Conservation (phyloP, 1,140 invertebrate genomes). For the Diprion similis region DNA sequence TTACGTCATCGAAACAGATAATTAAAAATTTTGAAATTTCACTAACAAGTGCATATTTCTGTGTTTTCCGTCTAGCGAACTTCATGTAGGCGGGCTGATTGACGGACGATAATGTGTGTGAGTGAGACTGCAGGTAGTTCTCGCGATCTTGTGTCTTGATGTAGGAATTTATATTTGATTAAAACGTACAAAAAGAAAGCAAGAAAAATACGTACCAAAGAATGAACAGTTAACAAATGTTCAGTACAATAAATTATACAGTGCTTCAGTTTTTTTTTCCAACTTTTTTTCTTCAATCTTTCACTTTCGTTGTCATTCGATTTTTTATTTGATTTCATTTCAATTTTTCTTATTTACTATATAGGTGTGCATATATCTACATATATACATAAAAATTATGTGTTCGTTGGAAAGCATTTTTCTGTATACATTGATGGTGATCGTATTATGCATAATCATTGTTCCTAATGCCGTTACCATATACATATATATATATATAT, state of each 20-base stretch:
- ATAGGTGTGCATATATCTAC: neutral
- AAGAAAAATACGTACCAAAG: neutral
- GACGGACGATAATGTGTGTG: constrained; percentile 64
- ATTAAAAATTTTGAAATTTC: neutral
- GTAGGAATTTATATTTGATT: neutral
- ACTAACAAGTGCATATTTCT: constrained; percentile 51
- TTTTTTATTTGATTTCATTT: neutral
- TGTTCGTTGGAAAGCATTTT: neutral
- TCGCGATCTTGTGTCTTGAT: neutral
- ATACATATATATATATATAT: neutral
- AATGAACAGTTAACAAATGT: too few species aligned
- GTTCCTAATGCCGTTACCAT: neutral
- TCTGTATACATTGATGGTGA: neutral
- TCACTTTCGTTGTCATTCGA: too few species aligned
- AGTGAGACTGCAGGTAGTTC: constrained; percentile 59
- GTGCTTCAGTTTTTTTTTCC: too few species aligned
- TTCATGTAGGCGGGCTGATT: constrained; percentile 70
- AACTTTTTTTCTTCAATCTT: too few species aligned
- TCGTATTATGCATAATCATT: neutral
- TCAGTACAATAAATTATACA: too few species aligned
- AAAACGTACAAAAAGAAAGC: neutral
- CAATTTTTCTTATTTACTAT: too few species aligned
- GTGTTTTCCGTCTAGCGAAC: constrained; percentile 69
- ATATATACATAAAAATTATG: neutral
- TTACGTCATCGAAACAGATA: constrained; percentile 2